phyloP scores from a whole-genome alignment of 2,113 vertebrate genomes.

The Rynchops niger region DNA sequence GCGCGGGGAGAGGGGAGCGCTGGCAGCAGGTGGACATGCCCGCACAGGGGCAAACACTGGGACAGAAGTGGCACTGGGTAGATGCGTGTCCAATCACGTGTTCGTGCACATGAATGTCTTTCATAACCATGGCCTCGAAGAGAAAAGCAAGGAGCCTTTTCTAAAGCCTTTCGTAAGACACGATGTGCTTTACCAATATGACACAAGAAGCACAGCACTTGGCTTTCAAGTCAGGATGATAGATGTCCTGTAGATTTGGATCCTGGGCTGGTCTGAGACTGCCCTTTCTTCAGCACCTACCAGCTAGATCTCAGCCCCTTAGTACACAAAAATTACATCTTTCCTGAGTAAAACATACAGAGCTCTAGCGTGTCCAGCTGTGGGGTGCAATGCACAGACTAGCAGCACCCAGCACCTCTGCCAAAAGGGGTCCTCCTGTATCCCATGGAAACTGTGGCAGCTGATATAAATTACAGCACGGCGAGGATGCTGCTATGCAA shows the following conservation, averaged over 20 bases:
- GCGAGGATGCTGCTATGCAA: conserved; percentile 39
- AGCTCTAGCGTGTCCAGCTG: neutral
- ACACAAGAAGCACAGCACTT: neutral
- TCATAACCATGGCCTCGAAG: neutral
- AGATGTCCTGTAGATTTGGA: neutral
- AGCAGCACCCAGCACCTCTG: neutral
- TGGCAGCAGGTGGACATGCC: neutral
- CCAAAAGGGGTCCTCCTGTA: conserved; percentile 36
- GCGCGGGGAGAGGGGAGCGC: neutral
- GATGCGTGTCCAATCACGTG: neutral
- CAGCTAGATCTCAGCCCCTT: neutral
- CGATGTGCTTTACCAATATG: neutral
- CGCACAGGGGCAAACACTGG: neutral
- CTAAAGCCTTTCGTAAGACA: neutral
- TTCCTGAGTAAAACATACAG: fast-evolving
- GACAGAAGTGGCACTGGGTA: neutral
- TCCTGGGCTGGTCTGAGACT: neutral
- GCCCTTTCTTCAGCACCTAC: neutral
- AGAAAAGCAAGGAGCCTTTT: neutral
- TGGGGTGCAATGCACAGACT: neutral
- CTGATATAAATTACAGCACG: neutral
- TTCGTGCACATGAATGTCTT: neutral
- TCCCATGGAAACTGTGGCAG: conserved; percentile 33
- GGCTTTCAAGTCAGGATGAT: neutral
- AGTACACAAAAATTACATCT: neutral